Base-by-base conservation (phyloP, 2,888 invertebrate genomes). In the Micoletzkya japonica region DNA sequence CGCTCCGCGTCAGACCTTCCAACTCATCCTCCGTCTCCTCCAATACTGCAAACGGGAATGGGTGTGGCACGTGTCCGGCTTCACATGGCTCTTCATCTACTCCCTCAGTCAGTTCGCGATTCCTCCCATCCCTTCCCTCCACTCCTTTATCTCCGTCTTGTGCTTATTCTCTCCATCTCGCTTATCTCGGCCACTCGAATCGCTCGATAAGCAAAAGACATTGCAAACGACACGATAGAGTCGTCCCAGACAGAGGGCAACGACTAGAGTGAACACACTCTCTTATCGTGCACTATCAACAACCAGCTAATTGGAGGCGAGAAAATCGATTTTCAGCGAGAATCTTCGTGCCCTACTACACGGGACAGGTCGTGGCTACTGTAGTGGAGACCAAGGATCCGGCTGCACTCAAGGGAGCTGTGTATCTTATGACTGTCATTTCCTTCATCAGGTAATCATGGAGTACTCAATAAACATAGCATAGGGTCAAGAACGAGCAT, bases 261-360 rank as follows among this genome's bases (percentile, higher is more conserved):
- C 10, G 61, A 61, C 44, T 26, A 39, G 6, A 30, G 7, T 14
- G 37, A 36, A 44, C 20, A 44, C 3, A 14, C 10, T 20, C 20
- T 44, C 20, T 44, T 20, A 14, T 44, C 44, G 10, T 44, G 20
- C 20, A 10, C 20, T 44, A 10, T 20, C 20, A 44, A 44, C 20
- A 10, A 44, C 44, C 20, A 44, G 10, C 10, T 14, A 61, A 14
- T 2, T 24, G 36, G 28, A 44, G 26, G 14, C 17, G 3, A 44
- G 30, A 20, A 58, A 28, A 44, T 44, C 4, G 6, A 44, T 20
- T 44, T 10, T 60, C 70, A 83, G 86, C 86, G 44, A 82, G 86
- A 64, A 86, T 87, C 60, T 87, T 87, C 77, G 84, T 86, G 2
- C 87, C 87, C 6, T 87, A 81, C 77, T 87, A 85, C 76, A 87